phyloP scores from a whole-genome alignment of 2,888 invertebrate species.

The Myopa testacea region DNA sequence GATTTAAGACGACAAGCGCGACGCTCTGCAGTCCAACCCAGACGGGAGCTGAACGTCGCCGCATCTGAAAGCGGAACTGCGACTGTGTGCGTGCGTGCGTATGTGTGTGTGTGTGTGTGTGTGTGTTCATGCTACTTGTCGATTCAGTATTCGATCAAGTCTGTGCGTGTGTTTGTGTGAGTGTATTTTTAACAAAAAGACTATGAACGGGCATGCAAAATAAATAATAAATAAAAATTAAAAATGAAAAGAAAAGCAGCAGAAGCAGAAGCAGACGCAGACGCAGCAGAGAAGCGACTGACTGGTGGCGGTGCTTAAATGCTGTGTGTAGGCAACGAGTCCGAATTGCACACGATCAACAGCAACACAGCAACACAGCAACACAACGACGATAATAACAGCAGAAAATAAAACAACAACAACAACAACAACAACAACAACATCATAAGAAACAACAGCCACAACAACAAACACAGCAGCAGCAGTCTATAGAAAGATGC shows the following conservation, averaged over 20 bases:
- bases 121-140: slow-evolving; percentile 31
- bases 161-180: slow-evolving; percentile 13
- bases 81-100: slow-evolving; percentile 1
- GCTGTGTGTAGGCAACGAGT: slow-evolving; percentile 27
- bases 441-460: slow-evolving; percentile 28
- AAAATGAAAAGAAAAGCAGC: neutral
- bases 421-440: slow-evolving; percentile 30
- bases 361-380: neutral
- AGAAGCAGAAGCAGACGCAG: neutral
- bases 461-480: neutral
- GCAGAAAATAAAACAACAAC: slow-evolving; percentile 8
- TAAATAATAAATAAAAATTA: slow-evolving; percentile 30
- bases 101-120: slow-evolving; percentile 15
- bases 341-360: slow-evolving; percentile 31
- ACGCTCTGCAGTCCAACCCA: neutral
- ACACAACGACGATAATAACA: slow-evolving; percentile 32
- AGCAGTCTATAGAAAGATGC: slow-evolving; percentile 57
- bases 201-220: slow-evolving; percentile 33
- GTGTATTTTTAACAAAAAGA: slow-evolving; percentile 22
- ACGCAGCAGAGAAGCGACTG: neutral
- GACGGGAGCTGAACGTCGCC: neutral
- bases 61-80: neutral
- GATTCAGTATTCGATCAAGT: neutral
- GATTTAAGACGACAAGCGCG: slow-evolving; percentile 13
- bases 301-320: slow-evolving; percentile 10